A percentile compares a stretch with the other conserved stretches of the same genome.
Evolutionary conservation across 2,888 invertebrate species (phyloP).

Genomic region (Scaptomyza flava): DNA sequence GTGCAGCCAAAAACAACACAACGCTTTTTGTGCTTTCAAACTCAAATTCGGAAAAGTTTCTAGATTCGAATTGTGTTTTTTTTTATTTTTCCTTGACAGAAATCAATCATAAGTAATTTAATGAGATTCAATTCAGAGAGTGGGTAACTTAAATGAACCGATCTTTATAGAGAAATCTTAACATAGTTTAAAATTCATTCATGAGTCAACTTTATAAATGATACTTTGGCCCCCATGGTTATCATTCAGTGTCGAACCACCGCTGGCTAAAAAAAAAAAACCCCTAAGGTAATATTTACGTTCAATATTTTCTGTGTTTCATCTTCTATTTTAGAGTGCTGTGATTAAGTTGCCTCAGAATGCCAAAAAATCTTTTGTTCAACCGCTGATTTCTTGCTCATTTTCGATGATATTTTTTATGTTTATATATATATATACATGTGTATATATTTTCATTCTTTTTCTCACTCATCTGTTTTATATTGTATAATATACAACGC

Average conservation of each 20-base stretch:
- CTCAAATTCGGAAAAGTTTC: slow-evolving; percentile 36
- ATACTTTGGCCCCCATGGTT: slow-evolving; percentile 21
- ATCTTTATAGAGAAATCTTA: slow-evolving; percentile 12
- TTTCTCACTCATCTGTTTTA: slow-evolving; percentile 35
- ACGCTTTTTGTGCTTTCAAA: too few species aligned
- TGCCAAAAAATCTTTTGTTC: slow-evolving; percentile 24
- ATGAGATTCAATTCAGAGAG: too few species aligned
- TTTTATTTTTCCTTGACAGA: slow-evolving; percentile 5
- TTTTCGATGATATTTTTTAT: slow-evolving; percentile 19
- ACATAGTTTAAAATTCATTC: slow-evolving; percentile 44
- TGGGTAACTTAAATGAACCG: slow-evolving; percentile 3
- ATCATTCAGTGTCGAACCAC: slow-evolving; percentile 41
- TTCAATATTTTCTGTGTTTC: slow-evolving; percentile 53
- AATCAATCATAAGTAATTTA: too few species aligned
- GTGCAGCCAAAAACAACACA: neutral
- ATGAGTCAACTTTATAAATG: slow-evolving; percentile 58
- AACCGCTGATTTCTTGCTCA: slow-evolving; percentile 24
- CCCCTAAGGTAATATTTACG: slow-evolving; percentile 34
- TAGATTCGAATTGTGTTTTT: slow-evolving; percentile 37
- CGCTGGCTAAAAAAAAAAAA: slow-evolving; percentile 8
- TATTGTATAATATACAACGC: slow-evolving; percentile 67
- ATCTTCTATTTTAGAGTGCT: slow-evolving; percentile 71
- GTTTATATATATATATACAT: neutral
- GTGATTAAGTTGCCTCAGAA: slow-evolving; percentile 64
- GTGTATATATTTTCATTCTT: slow-evolving; percentile 1